These are phyloP conservation scores for Forbesichthys agassizii DNA, from an alignment of 2,113 vertebrate genomes.

Conservation along the genomic window DNA sequence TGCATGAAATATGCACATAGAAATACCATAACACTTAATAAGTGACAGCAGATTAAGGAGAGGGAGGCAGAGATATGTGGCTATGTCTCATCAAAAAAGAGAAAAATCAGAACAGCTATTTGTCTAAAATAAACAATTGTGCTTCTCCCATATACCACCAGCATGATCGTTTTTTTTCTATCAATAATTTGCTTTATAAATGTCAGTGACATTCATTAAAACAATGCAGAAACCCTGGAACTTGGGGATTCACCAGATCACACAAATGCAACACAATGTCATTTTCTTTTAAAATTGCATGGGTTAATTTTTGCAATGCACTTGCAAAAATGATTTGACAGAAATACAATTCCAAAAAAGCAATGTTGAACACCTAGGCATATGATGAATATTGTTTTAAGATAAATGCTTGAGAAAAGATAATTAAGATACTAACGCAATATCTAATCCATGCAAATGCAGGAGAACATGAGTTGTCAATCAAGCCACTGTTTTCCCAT, in stretches of 20 bases:
- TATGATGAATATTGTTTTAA: constrained; percentile 7
- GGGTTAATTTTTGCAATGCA: constrained; percentile 36
- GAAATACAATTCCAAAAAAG: constrained; percentile 33
- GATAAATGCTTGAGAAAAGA: constrained; percentile 6
- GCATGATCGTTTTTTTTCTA: constrained; percentile 73
- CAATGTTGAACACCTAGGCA: constrained; percentile 7
- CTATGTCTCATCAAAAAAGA: constrained; percentile 67
- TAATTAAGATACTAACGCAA: constrained; percentile 37
- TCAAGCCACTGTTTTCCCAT: constrained; percentile 25
- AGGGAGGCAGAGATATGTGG: constrained; percentile 74
- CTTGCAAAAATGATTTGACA: constrained; percentile 30
- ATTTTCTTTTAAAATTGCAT: constrained; percentile 20
- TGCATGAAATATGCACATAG: constrained; percentile 77
- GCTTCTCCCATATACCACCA: constrained; percentile 83
- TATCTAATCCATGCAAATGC: constrained; percentile 31
- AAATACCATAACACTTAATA: constrained; percentile 78
- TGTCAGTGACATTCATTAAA: constrained; percentile 60
- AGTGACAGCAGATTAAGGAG: constrained; percentile 80
- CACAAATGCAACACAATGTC: constrained; percentile 14
- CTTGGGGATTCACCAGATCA: constrained; percentile 35
- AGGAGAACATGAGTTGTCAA: constrained; percentile 17
- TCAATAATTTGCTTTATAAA: constrained; percentile 63
- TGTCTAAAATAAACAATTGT: constrained; percentile 82
- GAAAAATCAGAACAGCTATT: constrained; percentile 61
- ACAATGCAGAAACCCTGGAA: constrained; percentile 53